These are phyloP conservation scores for Scaptomyza parva DNA, from an alignment of 2,888 invertebrate genomes.

Conservation along the genomic window DNA sequence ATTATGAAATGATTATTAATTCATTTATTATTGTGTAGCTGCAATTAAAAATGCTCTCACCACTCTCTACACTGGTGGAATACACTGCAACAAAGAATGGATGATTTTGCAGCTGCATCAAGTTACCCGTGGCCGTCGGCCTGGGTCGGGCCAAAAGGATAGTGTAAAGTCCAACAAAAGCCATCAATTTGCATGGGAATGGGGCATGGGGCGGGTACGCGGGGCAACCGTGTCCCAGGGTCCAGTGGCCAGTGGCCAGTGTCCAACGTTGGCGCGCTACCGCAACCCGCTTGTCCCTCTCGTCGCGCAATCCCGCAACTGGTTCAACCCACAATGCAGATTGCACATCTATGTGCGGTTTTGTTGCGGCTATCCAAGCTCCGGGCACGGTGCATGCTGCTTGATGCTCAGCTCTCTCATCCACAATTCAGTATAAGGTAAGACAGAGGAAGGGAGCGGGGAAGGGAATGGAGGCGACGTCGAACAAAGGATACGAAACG, in stretches of 20 bases:
- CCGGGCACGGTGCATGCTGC: conserved; percentile 11
- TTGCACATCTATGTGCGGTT: conserved; percentile 56
- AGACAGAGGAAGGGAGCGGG: neutral
- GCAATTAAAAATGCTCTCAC: too few species aligned
- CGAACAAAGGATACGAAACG: neutral
- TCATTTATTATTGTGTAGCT: too few species aligned
- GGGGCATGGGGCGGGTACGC: too few species aligned
- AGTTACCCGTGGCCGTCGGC: conserved; percentile 27
- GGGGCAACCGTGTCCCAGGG: conserved; percentile 23
- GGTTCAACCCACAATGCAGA: conserved; percentile 29
- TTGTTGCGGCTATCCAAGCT: conserved; percentile 14
- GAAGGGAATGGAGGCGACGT: too few species aligned
- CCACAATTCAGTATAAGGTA: conserved; percentile 20
- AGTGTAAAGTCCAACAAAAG: conserved; percentile 60
- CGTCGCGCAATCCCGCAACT: conserved; percentile 3
- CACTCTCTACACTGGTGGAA: too few species aligned
- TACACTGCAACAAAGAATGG: neutral
- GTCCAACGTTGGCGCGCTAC: conserved; percentile 37
- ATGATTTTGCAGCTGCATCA: conserved; percentile 10
- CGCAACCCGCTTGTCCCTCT: too few species aligned
- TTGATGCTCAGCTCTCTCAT: conserved; percentile 30
- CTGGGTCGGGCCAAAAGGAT: too few species aligned
- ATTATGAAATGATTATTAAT: too few species aligned
- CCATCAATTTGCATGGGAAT: conserved; percentile 71
- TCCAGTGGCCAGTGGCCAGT: too few species aligned